These are phyloP conservation scores for Garra rufa DNA, from an alignment of 2,113 vertebrate genomes.

Conservation along the genomic window DNA sequence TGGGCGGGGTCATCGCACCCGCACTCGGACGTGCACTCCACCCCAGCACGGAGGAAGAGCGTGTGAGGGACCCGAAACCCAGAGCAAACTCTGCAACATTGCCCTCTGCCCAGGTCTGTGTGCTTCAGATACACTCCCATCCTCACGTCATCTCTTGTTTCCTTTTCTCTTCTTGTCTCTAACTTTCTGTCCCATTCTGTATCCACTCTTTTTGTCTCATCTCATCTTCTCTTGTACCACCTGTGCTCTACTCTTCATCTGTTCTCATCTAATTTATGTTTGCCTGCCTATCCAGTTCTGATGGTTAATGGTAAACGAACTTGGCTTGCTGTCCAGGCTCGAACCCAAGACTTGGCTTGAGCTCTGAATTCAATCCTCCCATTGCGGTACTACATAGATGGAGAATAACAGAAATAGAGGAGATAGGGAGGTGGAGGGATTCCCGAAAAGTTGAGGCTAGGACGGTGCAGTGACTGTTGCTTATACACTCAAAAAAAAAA, in stretches of 20 bases:
- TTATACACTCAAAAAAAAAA: no score
- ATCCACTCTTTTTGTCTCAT: no score
- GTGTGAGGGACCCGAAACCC: constrained; percentile 96
- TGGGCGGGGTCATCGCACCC: constrained; percentile 97
- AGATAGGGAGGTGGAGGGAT: no score
- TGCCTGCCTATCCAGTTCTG: no score
- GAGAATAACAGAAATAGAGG: no score
- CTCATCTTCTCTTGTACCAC: background rate
- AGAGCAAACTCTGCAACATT: constrained; percentile 99
- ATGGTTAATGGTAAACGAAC: no score
- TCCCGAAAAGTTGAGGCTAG: no score
- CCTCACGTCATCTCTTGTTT: background rate
- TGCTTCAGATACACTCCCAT: background rate
- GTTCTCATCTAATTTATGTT: background rate
- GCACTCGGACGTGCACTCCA: constrained; percentile 93
- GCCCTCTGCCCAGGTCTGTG: constrained; percentile 93
- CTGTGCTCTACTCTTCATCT: background rate
- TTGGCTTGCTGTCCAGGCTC: no score
- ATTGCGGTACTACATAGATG: no score
- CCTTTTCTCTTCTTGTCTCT: background rate
- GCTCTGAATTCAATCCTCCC: no score
- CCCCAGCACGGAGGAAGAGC: constrained; percentile 95
- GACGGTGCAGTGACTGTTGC: no score
- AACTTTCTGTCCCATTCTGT: background rate
- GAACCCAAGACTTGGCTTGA: no score